Evolutionary conservation across 2,888 invertebrate species (phyloP).

Genomic region (Drosophila stalkeri): DNA sequence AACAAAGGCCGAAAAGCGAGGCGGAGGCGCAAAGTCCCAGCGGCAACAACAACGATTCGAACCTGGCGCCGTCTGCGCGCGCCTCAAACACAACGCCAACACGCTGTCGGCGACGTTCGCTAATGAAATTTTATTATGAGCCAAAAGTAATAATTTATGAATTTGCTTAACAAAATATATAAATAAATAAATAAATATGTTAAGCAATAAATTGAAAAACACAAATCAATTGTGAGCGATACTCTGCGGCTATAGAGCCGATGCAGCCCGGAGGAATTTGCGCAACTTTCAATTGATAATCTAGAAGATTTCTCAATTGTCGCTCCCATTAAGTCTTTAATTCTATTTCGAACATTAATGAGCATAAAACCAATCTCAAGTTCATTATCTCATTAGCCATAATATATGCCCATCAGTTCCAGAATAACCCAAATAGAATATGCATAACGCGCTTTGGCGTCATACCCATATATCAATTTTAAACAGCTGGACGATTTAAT

Average conservation of each 20-base stretch:
- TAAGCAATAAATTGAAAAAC: slow-evolving; percentile 70
- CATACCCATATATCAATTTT: slow-evolving; percentile 43
- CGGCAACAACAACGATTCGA: slow-evolving; percentile 13
- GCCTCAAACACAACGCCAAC: slow-evolving; percentile 55
- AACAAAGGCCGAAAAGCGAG: slow-evolving; percentile 62
- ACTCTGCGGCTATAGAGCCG: no score
- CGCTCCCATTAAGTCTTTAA: background rate
- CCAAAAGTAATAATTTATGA: slow-evolving; percentile 76
- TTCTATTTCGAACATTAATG: background rate
- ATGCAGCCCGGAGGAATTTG: background rate
- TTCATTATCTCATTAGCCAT: slow-evolving; percentile 7
- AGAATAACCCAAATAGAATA: slow-evolving; percentile 36
- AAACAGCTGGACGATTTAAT: slow-evolving; percentile 1
- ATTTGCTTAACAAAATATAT: slow-evolving; percentile 69
- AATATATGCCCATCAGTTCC: slow-evolving; percentile 22
- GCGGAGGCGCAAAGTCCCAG: slow-evolving; percentile 36
- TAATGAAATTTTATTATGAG: slow-evolving; percentile 79
- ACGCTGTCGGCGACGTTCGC: slow-evolving; percentile 56
- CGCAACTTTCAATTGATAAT: background rate
- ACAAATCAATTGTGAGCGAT: slow-evolving; percentile 58
- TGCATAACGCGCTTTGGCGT: slow-evolving; percentile 45
- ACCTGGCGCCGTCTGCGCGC: slow-evolving; percentile 70
- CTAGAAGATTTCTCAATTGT: slow-evolving; percentile 3
- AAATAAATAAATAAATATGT: slow-evolving; percentile 66
- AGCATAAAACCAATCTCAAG: background rate